Base-by-base conservation (phyloP, 2,113 vertebrate species). In the Perca flavescens region DNA sequence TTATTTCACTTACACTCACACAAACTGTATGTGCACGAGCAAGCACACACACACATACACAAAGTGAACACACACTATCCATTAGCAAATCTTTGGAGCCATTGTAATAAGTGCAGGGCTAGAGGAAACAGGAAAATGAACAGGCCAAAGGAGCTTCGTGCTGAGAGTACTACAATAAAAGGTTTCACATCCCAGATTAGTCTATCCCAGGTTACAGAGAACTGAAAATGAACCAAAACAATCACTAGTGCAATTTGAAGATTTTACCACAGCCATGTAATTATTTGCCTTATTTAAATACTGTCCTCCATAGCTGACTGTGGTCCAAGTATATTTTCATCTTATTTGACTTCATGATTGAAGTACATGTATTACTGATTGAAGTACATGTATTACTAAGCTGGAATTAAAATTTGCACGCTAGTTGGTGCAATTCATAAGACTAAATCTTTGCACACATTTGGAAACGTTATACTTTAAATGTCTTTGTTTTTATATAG, bases 101-200 rank as follows among this genome's bases (percentile, higher is more conserved):
- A 87, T 77, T 85, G 60, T 80, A 82, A 79, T 82, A 89, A 90
- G 88, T 90, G 84, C 87, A 82, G n/a, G 61, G 75, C 78, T 49
- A 25, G 19, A 89, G 82, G 63, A 79, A 87, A 78, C 31, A 7
- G 47, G 46, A 15, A 75, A 66, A 63, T 76, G 84, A 56, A 66
- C 4, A 6, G 22, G 54, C 65, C 63, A 16, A 21, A 74, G 57
- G 74, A 84, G 64, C 40, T 16, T 77, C 16, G 22, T 34, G 16
- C 53, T 74, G 52, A 61, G 47, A 43, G 56, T 53, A 65, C 52
- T 19, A 49, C 54, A 61, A 43, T 79, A 82, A 85, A 86, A 85
- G 53, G 74, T 31, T 76, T 58, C 16, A 64, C 3, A 19, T 84
- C 63, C 68, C 53, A 68, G 25, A 84, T 69, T 19, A 56, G 74